These are phyloP conservation scores for Burhinus oedicnemus DNA, from an alignment of 2,113 vertebrate genomes.

Conservation along the genomic window DNA sequence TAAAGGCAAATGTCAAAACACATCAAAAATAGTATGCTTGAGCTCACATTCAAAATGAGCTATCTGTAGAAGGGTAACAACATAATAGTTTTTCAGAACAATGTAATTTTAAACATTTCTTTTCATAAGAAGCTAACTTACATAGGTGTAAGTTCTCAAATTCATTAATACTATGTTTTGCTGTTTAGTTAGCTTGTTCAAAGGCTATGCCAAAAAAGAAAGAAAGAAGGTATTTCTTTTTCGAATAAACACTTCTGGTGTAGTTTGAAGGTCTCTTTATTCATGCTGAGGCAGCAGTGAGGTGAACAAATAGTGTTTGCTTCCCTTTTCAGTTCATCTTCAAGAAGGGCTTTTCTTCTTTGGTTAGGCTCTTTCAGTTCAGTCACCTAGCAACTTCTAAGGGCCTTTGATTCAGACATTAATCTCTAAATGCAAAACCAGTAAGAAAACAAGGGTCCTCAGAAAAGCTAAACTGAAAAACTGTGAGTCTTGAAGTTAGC, in stretches of 20 bases:
- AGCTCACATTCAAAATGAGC: neutral
- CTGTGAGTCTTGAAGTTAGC: neutral
- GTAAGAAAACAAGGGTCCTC: neutral
- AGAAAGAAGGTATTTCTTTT: slow-evolving; percentile 32
- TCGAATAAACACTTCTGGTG: neutral
- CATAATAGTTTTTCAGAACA: neutral
- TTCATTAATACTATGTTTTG: neutral
- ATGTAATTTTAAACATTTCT: neutral
- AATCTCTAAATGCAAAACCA: neutral
- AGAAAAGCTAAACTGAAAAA: neutral
- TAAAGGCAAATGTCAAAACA: neutral
- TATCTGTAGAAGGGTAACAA: neutral
- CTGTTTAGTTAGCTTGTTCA: neutral
- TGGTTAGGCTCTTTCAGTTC: neutral
- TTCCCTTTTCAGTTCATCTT: slow-evolving; percentile 40
- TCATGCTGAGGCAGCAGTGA: neutral
- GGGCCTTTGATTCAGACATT: neutral
- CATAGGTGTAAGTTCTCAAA: neutral
- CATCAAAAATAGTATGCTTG: neutral
- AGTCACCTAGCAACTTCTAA: slow-evolving; percentile 44
- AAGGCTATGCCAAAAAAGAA: neutral
- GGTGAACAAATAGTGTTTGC: slow-evolving; percentile 47
- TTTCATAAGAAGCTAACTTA: neutral
- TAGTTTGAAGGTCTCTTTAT: slow-evolving; percentile 8
- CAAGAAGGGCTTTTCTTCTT: slow-evolving; percentile 29